Conservation (phyloP, 92 coral and sea anemone species). For the Parazoanthus darwini region DNA sequence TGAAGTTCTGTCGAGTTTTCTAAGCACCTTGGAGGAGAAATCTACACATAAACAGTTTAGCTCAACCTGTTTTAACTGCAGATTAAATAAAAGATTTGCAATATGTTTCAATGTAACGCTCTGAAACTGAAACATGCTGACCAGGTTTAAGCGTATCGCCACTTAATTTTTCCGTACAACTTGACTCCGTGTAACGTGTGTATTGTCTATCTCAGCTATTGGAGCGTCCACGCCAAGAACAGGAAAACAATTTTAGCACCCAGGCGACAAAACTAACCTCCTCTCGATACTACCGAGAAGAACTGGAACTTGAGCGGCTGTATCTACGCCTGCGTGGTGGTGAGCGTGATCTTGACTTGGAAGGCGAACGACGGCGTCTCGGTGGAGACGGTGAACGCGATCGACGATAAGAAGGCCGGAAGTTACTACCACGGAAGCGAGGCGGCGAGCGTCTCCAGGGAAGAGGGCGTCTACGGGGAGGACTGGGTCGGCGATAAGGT, state of each 20-base stretch:
- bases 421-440: slow-evolving; percentile 81
- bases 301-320: slow-evolving; percentile 83
- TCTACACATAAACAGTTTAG: background rate
- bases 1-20: background rate
- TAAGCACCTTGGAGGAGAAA: background rate
- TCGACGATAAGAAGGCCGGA: slow-evolving; percentile 76
- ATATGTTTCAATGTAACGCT: background rate
- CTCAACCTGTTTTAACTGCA: background rate
- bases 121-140: background rate
- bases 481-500: slow-evolving; percentile 82
- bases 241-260: background rate
- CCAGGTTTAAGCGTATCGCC: background rate
- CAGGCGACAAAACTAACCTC: background rate
- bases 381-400: slow-evolving; percentile 85
- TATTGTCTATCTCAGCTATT: background rate
- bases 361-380: slow-evolving; percentile 80
- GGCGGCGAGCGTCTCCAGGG: slow-evolving; percentile 96
- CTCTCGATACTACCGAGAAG: slow-evolving; percentile 49
- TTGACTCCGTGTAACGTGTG: background rate
- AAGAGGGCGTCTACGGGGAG: slow-evolving; percentile 82
- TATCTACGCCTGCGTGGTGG: slow-evolving; percentile 87
- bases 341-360: slow-evolving; percentile 84
- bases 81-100: too few relatives aligned
- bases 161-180: background rate
- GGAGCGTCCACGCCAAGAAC: too few relatives aligned